Evolutionary conservation across 1,140 invertebrate species (phyloP).

Genomic region (Habropoda laboriosa): DNA sequence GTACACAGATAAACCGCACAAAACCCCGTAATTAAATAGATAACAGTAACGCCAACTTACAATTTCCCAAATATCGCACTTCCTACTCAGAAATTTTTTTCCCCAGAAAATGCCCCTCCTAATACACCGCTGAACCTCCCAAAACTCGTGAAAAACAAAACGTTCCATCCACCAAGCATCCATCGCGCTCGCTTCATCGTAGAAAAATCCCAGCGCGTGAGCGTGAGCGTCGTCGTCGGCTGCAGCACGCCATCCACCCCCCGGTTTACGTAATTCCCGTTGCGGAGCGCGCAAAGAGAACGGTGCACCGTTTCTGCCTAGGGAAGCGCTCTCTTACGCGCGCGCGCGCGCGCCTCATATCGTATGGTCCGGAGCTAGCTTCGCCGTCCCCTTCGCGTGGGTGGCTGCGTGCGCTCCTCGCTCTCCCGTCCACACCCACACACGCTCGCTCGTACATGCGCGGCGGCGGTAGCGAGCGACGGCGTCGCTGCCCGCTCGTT

Average conservation of each 20-base stretch:
- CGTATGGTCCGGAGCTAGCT: slow-evolving; percentile 39
- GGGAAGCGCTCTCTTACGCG: slow-evolving; percentile 44
- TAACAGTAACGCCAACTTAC: no score
- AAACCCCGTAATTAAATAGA: no score
- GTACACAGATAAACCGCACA: no score
- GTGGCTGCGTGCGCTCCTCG: slow-evolving; percentile 25
- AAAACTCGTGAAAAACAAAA: no score
- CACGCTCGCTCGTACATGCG: not conserved
- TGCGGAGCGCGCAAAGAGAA: not conserved
- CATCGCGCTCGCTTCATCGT: not conserved
- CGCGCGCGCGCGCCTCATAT: slow-evolving; percentile 31
- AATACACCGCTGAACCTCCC: no score
- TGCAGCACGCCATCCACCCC: not conserved
- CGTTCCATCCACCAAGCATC: no score
- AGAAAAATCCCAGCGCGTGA: not conserved
- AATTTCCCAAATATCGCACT: no score
- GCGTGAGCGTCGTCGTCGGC: not conserved
- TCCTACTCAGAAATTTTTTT: no score
- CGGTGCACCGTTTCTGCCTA: slow-evolving; percentile 33
- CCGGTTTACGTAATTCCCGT: slow-evolving; percentile 39
- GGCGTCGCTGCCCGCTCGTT: slow-evolving; percentile 7
- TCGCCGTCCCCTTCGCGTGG: slow-evolving; percentile 7
- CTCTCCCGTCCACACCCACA: not conserved
- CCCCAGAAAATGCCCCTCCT: no score
- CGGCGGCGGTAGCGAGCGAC: no score